A percentile compares a stretch with the other conserved stretches of the same genome.
phyloP scores from a whole-genome alignment of 2,797 vertebrate species.

The Phoebastria nigripes region DNA sequence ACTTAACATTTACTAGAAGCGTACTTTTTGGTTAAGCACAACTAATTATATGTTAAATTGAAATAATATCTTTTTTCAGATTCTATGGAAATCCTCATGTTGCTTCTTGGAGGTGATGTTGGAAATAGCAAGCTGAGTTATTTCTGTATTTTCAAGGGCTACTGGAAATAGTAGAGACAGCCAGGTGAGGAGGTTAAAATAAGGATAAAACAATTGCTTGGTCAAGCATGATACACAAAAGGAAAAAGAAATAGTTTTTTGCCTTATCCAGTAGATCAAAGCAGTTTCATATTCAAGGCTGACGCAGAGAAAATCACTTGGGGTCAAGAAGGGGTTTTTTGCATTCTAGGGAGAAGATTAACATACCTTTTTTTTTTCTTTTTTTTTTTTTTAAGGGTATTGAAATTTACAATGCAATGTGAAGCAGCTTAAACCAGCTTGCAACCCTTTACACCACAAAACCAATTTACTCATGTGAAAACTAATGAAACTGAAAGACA shows the following conservation, averaged over 20 bases:
- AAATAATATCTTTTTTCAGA: neutral
- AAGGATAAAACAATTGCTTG: neutral
- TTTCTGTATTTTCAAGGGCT: neutral
- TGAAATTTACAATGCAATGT: neutral
- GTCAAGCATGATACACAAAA: neutral
- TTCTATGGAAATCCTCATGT: neutral
- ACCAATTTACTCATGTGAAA: neutral
- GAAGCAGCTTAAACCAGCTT: neutral
- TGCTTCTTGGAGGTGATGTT: neutral
- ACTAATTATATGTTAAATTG: neutral
- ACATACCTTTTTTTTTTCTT: neutral
- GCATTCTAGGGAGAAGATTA: neutral
- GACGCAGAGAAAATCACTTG: neutral
- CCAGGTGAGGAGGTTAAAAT: constrained; percentile 6
- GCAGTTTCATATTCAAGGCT: neutral
- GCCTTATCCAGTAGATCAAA: neutral
- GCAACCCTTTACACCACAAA: neutral
- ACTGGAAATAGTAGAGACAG: neutral
- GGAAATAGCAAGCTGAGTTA: neutral
- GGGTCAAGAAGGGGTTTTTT: neutral
- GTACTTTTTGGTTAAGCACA: neutral
- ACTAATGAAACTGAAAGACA: neutral
- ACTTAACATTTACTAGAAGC: neutral
- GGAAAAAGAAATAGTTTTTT: neutral
- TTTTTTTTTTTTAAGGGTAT: neutral